Base-by-base conservation (phyloP, 2,113 vertebrate genomes). In the Lepisosteus osseus region DNA sequence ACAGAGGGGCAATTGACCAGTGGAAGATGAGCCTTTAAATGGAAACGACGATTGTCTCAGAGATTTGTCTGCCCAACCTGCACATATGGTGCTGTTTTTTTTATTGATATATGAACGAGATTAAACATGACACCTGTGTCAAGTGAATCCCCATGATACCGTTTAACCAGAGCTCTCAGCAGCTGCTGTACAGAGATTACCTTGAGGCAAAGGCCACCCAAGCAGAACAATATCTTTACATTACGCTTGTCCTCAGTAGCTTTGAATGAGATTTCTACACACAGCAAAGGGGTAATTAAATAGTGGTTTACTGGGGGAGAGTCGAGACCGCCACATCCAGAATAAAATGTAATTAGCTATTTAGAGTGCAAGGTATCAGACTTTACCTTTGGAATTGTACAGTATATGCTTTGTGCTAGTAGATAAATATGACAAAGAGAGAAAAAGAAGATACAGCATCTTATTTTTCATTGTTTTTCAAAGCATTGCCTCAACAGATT, bases 41-140 rank as follows among this genome's bases (percentile, higher is more conserved):
- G 87, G 83, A 78, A 82, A 81, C 84, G 86, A 77, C 73, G 76
- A 84, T 82, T 78, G 77, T 81, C 82, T 84, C 72, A 0, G 69
- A 81, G 78, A 84, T 86, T 83, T 54, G 54, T 67, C 62, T 82
- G 78, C 80, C 80, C 76, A 74, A 72, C 77, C 80, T 77, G 66
- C 86, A 83, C 81, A 82, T 88, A 69, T 76, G 81, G 81, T 73
- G 69, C 89, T 70, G 54, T 73, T 85, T 69, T 74, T 72, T 59
- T 91, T 92, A 92, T 85, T 92, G 91, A 95, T 94, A 89, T 82
- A 86, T 84, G 89, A 86, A 74, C 80, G 76, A 88, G 85, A 94
- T 92, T 94, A 92, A 91, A 93, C 83, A 80, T 87, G 92, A 93
- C 92, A 93, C 91, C 90, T 93, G 86, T 93, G 90, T 90, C 88